A percentile compares a stretch with the other conserved stretches of the same genome.
phyloP scores from a whole-genome alignment of 2,888 invertebrate species.

The Nomada goodeniana region DNA sequence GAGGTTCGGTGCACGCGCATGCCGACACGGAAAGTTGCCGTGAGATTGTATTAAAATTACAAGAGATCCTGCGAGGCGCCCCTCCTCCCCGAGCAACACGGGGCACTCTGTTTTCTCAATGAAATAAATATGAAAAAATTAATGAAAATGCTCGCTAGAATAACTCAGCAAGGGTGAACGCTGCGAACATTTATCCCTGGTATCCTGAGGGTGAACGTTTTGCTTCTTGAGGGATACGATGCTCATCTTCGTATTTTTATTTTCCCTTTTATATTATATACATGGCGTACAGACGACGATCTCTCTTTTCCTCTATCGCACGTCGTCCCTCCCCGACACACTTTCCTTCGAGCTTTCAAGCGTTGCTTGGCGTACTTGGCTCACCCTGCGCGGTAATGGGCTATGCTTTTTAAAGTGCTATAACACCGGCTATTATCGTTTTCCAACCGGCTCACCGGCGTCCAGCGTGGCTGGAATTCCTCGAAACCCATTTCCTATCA shows the following conservation, averaged over 20 bases:
- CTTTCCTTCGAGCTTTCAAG: slow-evolving; percentile 68
- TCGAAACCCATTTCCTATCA: slow-evolving; percentile 25
- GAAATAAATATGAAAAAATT: slow-evolving; percentile 10
- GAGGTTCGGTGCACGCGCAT: slow-evolving; percentile 3
- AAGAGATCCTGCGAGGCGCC: neutral
- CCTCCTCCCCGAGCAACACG: neutral
- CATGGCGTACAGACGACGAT: neutral
- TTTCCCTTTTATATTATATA: slow-evolving; percentile 20
- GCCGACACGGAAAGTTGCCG: slow-evolving; percentile 6
- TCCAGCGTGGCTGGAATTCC: slow-evolving; percentile 38
- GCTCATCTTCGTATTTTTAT: slow-evolving; percentile 22
- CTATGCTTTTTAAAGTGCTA: slow-evolving; percentile 70
- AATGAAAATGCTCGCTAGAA: slow-evolving; percentile 8
- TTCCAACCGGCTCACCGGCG: slow-evolving; percentile 62
- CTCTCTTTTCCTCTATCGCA: slow-evolving; percentile 4
- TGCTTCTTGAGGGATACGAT: slow-evolving; percentile 11
- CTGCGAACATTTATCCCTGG: neutral
- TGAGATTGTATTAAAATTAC: slow-evolving; percentile 20
- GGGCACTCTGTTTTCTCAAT: neutral
- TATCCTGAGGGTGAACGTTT: slow-evolving; percentile 32
- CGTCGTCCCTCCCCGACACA: slow-evolving; percentile 13
- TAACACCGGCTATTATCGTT: slow-evolving; percentile 71
- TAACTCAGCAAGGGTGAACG: slow-evolving; percentile 19
- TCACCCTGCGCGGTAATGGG: slow-evolving; percentile 71
- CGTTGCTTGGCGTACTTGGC: slow-evolving; percentile 67